Base-by-base conservation (phyloP, 2,888 invertebrate species). In the Lampropteryx suffumata region DNA sequence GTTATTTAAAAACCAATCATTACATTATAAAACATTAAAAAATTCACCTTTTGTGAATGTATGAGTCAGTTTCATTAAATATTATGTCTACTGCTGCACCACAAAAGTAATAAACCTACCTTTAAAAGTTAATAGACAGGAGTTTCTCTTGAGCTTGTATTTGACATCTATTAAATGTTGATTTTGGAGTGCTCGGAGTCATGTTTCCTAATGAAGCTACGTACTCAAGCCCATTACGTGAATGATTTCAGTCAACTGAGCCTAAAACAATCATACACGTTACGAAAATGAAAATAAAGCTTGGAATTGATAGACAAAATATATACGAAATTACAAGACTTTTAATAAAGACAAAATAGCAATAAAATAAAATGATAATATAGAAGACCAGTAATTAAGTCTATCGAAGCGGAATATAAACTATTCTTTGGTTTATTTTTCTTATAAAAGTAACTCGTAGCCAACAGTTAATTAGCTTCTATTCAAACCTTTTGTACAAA, bases 401-500 rank as follows among this genome's bases (percentile, higher is more conserved):
- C 14, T n/a, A 43, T 21, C 7, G 9, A 35, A 9, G 21, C 11
- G 28, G 13, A 43, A 43, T 26, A 12, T 24, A 7, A 12, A 9
- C 11, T 28, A 39, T 28, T 39, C 10, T n/a, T 11, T 11, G n/a
- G 10, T 39, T 30, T 34, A 35, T 42, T 56, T 30, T 12, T 21
- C 8, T 8, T 44, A 28, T n/a, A 30, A 34, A 47, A 24, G 24
- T 24, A 36, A 35, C 12, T 50, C 32, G 29, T 28, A 37, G 35
- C 36, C 33, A 40, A 11, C 28, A 39, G 45, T 43, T 54, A 57
- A 50, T 54, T 50, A 34, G 41, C 14, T 35, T 41, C 12, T 12
- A 42, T 6, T 28, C 12, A 28, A 41, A 33, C 21, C 39, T 33
- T 42, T 29, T 39, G 10, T 27, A n/a, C 39, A n/a, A 30, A 6